Evolutionary conservation across 2,888 invertebrate genomes (phyloP), one percentile per base, ranked within the genome.

Genomic region (Yponomeuta sedellus): DNA sequence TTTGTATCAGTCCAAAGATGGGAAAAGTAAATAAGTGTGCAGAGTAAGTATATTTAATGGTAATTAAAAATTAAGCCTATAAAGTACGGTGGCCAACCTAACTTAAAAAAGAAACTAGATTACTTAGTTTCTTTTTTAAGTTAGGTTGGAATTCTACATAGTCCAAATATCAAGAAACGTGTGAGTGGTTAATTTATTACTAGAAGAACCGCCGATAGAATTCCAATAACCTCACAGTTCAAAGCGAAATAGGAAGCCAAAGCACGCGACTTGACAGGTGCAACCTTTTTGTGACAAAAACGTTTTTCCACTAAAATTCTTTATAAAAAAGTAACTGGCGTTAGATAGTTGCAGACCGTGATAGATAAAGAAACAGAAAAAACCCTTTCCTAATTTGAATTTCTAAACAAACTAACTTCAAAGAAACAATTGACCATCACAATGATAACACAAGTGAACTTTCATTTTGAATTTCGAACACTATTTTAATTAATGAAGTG

Each of bases 401-500:
- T 52, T 12, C 4, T 52, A 16, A 52, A 3, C 44, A 4, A n/a
- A n/a, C n/a, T n/a, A n/a, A n/a, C n/a, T n/a, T n/a, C n/a, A n/a
- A n/a, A n/a, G 8, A 2, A 52, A 52, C 3, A 16, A 12, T 52
- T 16, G 12, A 59, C 25, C 59, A 19, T 10, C 10, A 10, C 59
- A 59, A 59, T 8, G 6, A 52, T 12, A 61, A n/a, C 8, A 61
- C 6, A 10, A 28, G n/a, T 10, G 34, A 34, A 61, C 61, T 61
- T 28, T 28, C 34, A 20, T n/a, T 58, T 58, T 22, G 10, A 58
- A 10, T 58, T 58, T 58, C 20, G 34, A 28, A 61, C 20, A 25
- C 12, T 28, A 25, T 76, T 77, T 81, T 81, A 81, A 84, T 83
- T 75, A 80, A 87, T 83, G 78, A 74, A 75, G 78, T 77, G 80